Evolutionary conservation across 1,140 invertebrate species (phyloP).

Genomic region (Drepana arcuata): DNA sequence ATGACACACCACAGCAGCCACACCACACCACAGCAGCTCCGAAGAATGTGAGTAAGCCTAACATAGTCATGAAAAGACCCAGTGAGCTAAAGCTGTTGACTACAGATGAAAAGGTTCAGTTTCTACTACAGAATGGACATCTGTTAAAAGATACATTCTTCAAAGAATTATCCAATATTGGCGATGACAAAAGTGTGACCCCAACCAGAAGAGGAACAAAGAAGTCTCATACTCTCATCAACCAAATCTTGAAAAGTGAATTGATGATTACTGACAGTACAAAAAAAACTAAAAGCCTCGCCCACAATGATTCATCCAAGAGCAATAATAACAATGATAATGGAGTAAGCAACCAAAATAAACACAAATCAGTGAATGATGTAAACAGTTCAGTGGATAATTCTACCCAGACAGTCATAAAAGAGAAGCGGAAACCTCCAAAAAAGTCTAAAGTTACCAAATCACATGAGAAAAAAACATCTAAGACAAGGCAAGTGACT

Average conservation of each 20-base stretch:
- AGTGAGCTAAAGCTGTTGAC: conserved; percentile 16
- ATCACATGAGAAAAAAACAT: conserved; percentile 5
- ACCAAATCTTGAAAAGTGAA: conserved; percentile 51
- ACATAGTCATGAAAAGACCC: conserved; percentile 26
- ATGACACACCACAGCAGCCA: conserved; percentile 19
- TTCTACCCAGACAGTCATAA: conserved; percentile 3
- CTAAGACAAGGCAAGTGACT: conserved; percentile 9
- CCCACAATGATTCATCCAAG: conserved; percentile 7
- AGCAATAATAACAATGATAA: conserved; percentile 28
- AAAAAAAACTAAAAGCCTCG: conserved; percentile 18
- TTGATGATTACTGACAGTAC: conserved; percentile 35
- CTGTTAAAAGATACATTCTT: conserved; percentile 26
- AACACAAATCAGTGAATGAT: conserved; percentile 2
- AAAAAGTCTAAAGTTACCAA: conserved; percentile 3
- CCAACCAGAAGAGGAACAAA: conserved; percentile 35
- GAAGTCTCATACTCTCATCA: no score
- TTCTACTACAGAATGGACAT: conserved; percentile 26
- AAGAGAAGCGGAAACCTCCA: conserved; percentile 1
- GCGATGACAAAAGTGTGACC: conserved; percentile 30
- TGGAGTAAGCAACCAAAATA: conserved; percentile 21
- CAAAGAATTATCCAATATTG: conserved; percentile 10
- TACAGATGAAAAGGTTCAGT: conserved; percentile 28
- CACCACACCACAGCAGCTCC: conserved; percentile 8
- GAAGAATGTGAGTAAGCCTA: conserved; percentile 8
- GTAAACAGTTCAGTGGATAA: conserved; percentile 6